phyloP scores from a whole-genome alignment of 92 coral and sea anemone species.

The Epizoanthus illoricatus region DNA sequence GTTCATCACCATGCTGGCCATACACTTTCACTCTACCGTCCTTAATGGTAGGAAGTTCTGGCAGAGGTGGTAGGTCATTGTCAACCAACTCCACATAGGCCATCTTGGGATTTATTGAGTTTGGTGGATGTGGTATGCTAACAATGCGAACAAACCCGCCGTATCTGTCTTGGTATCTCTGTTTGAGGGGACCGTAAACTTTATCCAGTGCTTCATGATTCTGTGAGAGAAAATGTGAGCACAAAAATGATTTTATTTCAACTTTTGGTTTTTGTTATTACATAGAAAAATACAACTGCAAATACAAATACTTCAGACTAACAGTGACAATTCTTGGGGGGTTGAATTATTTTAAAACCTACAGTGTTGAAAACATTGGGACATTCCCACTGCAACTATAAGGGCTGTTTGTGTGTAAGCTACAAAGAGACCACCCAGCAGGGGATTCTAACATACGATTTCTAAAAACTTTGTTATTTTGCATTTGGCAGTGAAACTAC shows the following conservation, averaged over 20 bases:
- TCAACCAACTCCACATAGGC: slow-evolving; percentile 92
- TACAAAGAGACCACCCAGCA: too few species aligned
- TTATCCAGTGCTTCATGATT: slow-evolving; percentile 77
- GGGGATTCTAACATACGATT: too few species aligned
- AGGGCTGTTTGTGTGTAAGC: too few species aligned
- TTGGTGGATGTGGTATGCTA: slow-evolving; percentile 82
- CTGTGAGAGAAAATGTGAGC: slow-evolving; percentile 38
- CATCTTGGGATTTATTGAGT: slow-evolving; percentile 84
- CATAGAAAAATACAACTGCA: neutral
- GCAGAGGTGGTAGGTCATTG: slow-evolving; percentile 87
- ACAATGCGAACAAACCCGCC: slow-evolving; percentile 85
- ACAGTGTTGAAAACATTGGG: too few species aligned
- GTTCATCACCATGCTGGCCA: slow-evolving; percentile 39
- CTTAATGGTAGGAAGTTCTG: slow-evolving; percentile 78
- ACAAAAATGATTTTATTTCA: neutral
- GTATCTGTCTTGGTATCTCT: slow-evolving; percentile 84
- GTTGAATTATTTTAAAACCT: too few species aligned
- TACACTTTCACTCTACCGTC: slow-evolving; percentile 78
- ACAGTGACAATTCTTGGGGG: too few species aligned
- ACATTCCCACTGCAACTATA: too few species aligned
- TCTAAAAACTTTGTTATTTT: too few species aligned
- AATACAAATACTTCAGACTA: too few species aligned
- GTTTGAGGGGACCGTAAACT: slow-evolving; percentile 76
- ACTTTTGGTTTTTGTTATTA: neutral
- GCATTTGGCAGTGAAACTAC: too few species aligned